A percentile compares a stretch with the other conserved stretches of the same genome.
phyloP scores from a whole-genome alignment of 1,140 invertebrate genomes.

The Sipha flava region DNA sequence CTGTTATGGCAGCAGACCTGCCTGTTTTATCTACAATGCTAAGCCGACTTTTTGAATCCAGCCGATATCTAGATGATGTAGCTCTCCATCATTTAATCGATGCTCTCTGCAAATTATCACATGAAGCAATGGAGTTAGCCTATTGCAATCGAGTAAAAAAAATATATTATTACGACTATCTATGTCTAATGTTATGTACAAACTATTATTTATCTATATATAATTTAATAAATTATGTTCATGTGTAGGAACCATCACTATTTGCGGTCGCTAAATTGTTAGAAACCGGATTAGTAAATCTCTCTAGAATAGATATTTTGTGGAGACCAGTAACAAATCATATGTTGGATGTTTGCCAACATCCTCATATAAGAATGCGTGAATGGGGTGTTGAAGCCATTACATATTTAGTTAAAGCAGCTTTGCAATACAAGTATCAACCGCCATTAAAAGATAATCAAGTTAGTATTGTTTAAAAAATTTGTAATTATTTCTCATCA shows the following conservation, averaged over 20 bases:
- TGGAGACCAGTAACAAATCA: conserved; percentile 96
- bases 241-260: conserved; percentile 76
- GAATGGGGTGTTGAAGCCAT: conserved; percentile 97
- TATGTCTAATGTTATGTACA: not conserved
- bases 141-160: conserved; percentile 85
- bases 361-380: conserved; percentile 88
- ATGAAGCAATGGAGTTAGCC: conserved; percentile 94
- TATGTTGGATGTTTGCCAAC: conserved; percentile 89
- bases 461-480: conserved; percentile 45
- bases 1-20: conserved; percentile 90
- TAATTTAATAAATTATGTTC: conserved; percentile 35
- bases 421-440: conserved; percentile 78
- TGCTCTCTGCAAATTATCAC: conserved; percentile 89
- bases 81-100: conserved; percentile 93
- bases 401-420: conserved; percentile 86
- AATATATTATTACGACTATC: conserved; percentile 34
- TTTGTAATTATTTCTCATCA: too few relatives aligned
- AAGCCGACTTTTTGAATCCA: conserved; percentile 87
- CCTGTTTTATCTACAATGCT: conserved; percentile 88
- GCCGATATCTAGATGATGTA: conserved; percentile 86
- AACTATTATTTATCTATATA: not conserved
- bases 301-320: conserved; percentile 84
- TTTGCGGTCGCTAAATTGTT: conserved; percentile 96
- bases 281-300: conserved; percentile 91
- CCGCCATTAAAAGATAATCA: conserved; percentile 77